phyloP scores from a whole-genome alignment of 2,888 invertebrate species.

The Lepas anatifera region DNA sequence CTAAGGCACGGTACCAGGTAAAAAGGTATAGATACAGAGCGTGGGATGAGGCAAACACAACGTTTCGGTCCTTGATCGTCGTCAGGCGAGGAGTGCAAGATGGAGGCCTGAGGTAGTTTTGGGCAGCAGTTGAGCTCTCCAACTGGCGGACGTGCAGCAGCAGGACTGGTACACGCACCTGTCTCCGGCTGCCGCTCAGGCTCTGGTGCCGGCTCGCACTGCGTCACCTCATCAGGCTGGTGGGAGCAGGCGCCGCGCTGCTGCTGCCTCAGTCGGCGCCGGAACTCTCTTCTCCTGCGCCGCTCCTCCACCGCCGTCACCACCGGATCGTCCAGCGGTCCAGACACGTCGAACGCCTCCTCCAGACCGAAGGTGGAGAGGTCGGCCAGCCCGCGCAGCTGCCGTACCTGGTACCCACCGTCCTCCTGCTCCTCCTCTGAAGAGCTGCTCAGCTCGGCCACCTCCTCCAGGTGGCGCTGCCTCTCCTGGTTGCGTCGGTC shows the following conservation, averaged over 20 bases:
- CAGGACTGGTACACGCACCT: too few relatives aligned
- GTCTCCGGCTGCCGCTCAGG: not conserved
- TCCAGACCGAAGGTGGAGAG: not conserved
- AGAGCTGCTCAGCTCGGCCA: not conserved
- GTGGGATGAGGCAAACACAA: too few relatives aligned
- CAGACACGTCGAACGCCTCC: constrained; percentile 1
- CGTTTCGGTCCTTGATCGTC: too few relatives aligned
- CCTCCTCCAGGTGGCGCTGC: not conserved
- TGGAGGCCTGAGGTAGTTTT: too few relatives aligned
- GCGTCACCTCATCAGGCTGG: not conserved
- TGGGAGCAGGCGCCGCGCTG: too few relatives aligned
- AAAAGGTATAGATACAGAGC: too few relatives aligned
- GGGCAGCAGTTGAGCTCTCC: too few relatives aligned
- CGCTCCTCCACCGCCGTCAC: constrained; percentile 11
- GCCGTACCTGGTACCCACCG: constrained; percentile 9
- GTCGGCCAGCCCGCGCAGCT: constrained; percentile 1
- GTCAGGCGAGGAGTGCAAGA: too few relatives aligned
- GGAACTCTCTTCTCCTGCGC: not conserved
- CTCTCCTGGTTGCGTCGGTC: not conserved
- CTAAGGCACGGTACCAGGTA: too few relatives aligned
- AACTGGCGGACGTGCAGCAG: too few relatives aligned
- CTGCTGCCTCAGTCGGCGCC: not conserved
- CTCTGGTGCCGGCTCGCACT: not conserved
- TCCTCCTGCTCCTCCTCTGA: not conserved
- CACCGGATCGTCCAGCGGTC: not conserved